Evolutionary conservation across 2,113 vertebrate genomes (phyloP), one percentile per base, ranked within the genome.

Genomic region (Fregata magnificens): DNA sequence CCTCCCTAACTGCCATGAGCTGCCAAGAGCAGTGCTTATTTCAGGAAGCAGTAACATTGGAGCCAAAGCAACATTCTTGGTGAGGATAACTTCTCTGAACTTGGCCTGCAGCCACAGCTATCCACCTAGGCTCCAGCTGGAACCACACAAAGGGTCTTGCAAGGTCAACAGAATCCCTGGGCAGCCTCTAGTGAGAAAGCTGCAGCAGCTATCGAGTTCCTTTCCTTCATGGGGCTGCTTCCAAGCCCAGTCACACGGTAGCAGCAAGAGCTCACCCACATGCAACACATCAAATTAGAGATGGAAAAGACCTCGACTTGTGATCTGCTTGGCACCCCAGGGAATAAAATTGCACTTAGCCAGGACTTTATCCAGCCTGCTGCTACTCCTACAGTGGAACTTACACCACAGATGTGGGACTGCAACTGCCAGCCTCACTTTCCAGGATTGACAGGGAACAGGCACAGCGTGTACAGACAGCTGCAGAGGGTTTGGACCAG

Each of bases 21-120:
- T 95, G 93, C 89, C 95, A 97, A 84, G 29, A 86, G 7, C 61
- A 34, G 31, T 16, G 58, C 84, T 96, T 91, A 95, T 95, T 96
- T 94, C 92, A 95, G 74, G 58, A 92, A 86, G 74, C 3, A 2
- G 2, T 62, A 77, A 82, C 19, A 5, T 4, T 50, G 63, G 47
- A 79, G 65, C 72, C 87, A 90, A 84, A 86, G 78, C 52, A 87
- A 72, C 76, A 53, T 69, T 88, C 83, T 59, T 65, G 38, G 53
- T 2, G 5, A 40, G 73, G 90, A 71, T 81, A 76, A 86, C 45
- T 79, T 47, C 78, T 87, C 90, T 67, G 81, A 89, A 81, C 58
- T 59, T 90, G 93, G 88, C 90, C 80, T 59, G 11, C 0, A 2
- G 88, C 81, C 85, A 87, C 34, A 94, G 38, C 36, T 67, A 72